These are phyloP conservation scores for Dasyurus viverrinus DNA, from an alignment of 2,113 vertebrate species.

Conservation along the genomic window DNA sequence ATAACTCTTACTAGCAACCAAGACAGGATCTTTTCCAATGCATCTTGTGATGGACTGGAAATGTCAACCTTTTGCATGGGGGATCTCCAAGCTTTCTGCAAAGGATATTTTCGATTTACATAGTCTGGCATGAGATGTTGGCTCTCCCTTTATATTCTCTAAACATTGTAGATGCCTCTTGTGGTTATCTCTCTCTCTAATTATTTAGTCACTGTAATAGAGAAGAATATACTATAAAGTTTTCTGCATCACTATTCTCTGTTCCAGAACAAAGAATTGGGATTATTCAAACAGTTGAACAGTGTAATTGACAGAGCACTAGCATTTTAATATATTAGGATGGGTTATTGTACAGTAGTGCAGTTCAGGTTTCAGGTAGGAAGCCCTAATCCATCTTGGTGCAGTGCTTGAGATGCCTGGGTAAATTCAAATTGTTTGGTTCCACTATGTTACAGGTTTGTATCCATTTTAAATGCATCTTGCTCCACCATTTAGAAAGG, in stretches of 20 bases:
- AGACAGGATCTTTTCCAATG: background rate
- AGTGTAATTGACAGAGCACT: constrained; percentile 10
- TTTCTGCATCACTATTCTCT: constrained; percentile 40
- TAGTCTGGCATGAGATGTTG: constrained; percentile 31
- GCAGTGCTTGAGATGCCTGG: constrained; percentile 49
- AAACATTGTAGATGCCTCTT: constrained; percentile 36
- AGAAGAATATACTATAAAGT: background rate
- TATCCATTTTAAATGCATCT: constrained; percentile 69
- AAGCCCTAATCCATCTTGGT: constrained; percentile 55
- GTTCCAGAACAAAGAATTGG: constrained; percentile 28
- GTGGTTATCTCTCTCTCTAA: constrained; percentile 8
- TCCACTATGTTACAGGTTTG: constrained; percentile 54
- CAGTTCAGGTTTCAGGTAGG: constrained; percentile 47
- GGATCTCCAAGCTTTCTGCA: background rate
- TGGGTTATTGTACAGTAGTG: constrained; percentile 42
- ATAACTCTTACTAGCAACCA: background rate
- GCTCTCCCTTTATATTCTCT: background rate
- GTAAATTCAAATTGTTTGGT: constrained; percentile 53
- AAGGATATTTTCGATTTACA: constrained; percentile 18
- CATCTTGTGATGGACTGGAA: background rate
- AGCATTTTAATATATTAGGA: constrained; percentile 25
- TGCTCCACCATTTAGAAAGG: constrained; percentile 58
- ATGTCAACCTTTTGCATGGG: background rate
- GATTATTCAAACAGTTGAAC: constrained; percentile 3
- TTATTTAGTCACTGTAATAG: constrained; percentile 22